phyloP scores from a whole-genome alignment of 2,797 vertebrate species.

The Acanthopagrus latus region DNA sequence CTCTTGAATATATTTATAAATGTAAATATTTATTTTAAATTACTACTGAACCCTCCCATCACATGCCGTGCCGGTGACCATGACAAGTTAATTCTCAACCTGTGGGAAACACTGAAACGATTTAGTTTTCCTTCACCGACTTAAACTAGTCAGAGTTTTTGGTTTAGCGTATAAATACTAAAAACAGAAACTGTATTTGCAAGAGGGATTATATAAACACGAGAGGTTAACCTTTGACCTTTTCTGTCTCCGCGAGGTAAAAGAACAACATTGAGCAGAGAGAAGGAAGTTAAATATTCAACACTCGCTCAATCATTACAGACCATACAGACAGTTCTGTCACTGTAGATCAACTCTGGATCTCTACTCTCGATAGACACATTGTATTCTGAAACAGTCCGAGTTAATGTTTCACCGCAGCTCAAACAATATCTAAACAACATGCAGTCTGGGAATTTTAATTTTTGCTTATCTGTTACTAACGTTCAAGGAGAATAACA shows the following conservation, averaged over 20 bases:
- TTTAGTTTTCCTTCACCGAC: background rate
- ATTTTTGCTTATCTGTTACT: slow-evolving; percentile 21
- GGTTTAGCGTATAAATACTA: background rate
- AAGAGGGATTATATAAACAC: background rate
- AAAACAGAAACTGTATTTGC: background rate
- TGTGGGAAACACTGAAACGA: too few species aligned
- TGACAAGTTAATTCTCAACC: too few species aligned
- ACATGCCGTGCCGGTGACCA: too few species aligned
- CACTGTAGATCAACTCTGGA: background rate
- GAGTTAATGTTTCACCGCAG: slow-evolving; percentile 26
- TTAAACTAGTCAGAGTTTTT: background rate
- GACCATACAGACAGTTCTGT: background rate
- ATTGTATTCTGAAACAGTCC: background rate
- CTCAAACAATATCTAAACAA: background rate
- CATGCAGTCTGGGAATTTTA: slow-evolving; percentile 26
- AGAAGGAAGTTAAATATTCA: slow-evolving; percentile 59
- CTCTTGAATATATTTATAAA: too few species aligned
- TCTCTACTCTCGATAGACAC: background rate
- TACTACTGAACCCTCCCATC: too few species aligned
- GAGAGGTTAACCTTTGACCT: slow-evolving; percentile 34
- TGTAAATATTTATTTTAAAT: too few species aligned
- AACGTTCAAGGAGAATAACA: slow-evolving; percentile 16
- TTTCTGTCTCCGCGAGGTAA: background rate
- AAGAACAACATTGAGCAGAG: slow-evolving; percentile 13
- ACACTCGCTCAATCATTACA: slow-evolving; percentile 13